A percentile compares a stretch with the other conserved stretches of the same genome.
Evolutionary conservation across 35 echinoderm and acorn worm genomes (phyloP).

Genomic region (Lytechinus pictus): DNA sequence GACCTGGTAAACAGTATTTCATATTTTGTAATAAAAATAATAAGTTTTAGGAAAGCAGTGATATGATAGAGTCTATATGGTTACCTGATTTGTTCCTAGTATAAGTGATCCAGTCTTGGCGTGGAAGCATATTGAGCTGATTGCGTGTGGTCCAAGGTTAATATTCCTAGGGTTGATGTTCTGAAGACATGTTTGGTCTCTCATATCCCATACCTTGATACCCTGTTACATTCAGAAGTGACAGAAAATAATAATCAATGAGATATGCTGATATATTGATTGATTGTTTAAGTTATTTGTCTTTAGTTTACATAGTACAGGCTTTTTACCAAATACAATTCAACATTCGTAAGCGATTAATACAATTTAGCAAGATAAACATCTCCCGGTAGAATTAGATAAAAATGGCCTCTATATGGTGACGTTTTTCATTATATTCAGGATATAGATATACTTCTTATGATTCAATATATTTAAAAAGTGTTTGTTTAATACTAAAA

Average conservation of each 20-base stretch:
- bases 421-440: too few relatives aligned
- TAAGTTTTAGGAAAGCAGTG: not conserved
- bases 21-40: not conserved
- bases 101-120: slow-evolving; percentile 96
- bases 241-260: not conserved
- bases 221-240: slow-evolving; percentile 62
- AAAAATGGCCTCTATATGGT: too few relatives aligned
- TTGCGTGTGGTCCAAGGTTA: slow-evolving; percentile 81
- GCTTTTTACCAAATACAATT: too few relatives aligned
- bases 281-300: too few relatives aligned
- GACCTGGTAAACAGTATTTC: not conserved
- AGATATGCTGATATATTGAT: too few relatives aligned
- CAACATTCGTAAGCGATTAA: too few relatives aligned
- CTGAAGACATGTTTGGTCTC: slow-evolving; percentile 95
- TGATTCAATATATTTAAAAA: too few relatives aligned
- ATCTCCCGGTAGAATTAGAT: too few relatives aligned
- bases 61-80: not conserved
- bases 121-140: slow-evolving; percentile 93
- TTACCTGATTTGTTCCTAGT: slow-evolving; percentile 91
- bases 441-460: too few relatives aligned
- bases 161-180: slow-evolving; percentile 89
- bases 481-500: too few relatives aligned
- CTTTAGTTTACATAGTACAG: too few relatives aligned
- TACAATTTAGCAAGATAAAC: too few relatives aligned
- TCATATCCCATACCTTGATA: slow-evolving; percentile 99